Percentiles rank a stretch among this genome's conserved stretches.
phyloP scores from a whole-genome alignment of 2,113 vertebrate genomes.

The Antigone vipio region DNA sequence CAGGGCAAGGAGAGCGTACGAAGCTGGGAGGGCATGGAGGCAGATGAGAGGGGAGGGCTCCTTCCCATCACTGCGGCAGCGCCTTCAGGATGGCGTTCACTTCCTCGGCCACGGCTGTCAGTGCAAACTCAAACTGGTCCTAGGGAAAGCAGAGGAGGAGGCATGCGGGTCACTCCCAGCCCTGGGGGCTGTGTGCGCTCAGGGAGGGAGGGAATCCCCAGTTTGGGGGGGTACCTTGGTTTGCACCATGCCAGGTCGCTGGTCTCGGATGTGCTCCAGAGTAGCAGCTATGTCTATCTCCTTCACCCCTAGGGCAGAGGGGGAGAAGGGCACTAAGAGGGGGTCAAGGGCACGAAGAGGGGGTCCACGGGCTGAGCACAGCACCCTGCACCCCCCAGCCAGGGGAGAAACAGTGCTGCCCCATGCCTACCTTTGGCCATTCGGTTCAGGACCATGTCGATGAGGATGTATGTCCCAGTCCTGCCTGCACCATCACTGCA shows the following conservation, averaged over 20 bases:
- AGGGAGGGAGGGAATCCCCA: background rate
- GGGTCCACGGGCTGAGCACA: background rate
- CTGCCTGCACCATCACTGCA: constrained; percentile 89
- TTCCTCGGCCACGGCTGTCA: constrained; percentile 95
- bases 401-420: background rate
- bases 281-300: constrained; percentile 98
- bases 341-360: background rate
- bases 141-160: constrained; percentile 32
- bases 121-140: constrained; percentile 98
- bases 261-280: constrained; percentile 94
- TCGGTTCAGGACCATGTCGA: constrained; percentile 98
- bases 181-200: accelerated
- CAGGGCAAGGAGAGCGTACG: background rate
- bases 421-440: constrained; percentile 92
- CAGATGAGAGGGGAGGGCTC: background rate
- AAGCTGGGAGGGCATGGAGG: background rate
- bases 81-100: constrained; percentile 98
- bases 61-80: constrained; percentile 83
- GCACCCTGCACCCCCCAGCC: accelerated
- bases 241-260: constrained; percentile 90
- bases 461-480: constrained; percentile 92
- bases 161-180: background rate
- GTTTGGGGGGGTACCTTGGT: constrained; percentile 83
- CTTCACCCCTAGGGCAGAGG: constrained; percentile 84
- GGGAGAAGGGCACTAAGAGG: background rate